These are phyloP conservation scores for Actinia equina DNA, from an alignment of 64 coral and sea anemone genomes.

Conservation along the genomic window DNA sequence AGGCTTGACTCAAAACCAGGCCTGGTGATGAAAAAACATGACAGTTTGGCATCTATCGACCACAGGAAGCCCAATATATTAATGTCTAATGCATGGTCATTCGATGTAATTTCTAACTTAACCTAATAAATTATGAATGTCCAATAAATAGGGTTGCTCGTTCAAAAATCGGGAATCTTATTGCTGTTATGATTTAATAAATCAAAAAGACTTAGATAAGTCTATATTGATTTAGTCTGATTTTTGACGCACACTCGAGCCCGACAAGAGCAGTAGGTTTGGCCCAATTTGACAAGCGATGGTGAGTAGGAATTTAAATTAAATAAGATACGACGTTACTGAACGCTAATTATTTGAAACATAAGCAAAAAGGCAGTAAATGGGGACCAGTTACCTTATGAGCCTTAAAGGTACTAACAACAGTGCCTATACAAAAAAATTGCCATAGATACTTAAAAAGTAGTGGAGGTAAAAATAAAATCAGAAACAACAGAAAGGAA, in stretches of 20 bases:
- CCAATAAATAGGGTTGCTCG: not conserved
- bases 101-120: not conserved
- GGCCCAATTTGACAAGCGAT: not conserved
- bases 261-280: not conserved
- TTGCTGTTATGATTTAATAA: not conserved
- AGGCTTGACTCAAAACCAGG: no score
- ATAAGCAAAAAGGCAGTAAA: not conserved
- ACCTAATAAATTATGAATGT: not conserved
- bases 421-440: no score
- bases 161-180: not conserved
- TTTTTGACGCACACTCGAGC: not conserved
- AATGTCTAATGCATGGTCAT: not conserved
- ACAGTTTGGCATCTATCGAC: not conserved
- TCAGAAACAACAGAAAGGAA: no score
- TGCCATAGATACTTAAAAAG: no score
- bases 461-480: no score
- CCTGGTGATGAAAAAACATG: no score
- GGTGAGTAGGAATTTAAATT: not conserved
- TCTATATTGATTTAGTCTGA: not conserved
- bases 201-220: not conserved
- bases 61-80: constrained; percentile 2
- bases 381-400: not conserved
- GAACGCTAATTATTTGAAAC: not conserved
- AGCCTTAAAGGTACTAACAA: not conserved
- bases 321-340: not conserved